Base-by-base conservation (phyloP, 2,113 vertebrate species). In the Pomatorhinus ruficollis region DNA sequence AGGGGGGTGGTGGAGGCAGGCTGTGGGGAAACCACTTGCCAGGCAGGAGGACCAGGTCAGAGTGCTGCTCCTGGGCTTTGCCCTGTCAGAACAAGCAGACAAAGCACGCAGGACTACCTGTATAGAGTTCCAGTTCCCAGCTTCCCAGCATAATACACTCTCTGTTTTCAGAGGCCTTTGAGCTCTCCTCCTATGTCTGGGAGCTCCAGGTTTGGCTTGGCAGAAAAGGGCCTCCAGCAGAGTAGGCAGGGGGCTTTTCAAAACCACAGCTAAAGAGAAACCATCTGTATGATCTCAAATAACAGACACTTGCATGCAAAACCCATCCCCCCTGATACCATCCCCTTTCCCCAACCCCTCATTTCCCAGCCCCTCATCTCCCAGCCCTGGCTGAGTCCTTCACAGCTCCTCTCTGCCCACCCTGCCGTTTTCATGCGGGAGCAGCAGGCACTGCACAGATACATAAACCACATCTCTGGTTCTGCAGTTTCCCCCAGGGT, bases 201-300 rank as follows among this genome's bases (percentile, higher is more conserved):
- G 91, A 94, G 59, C 80, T 94, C 63, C 44, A 87, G 85, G 68
- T 90, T 94, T 81, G 40, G 76, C 81, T 97, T 50, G 85, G 45
- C 77, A 96, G 97, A 70, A 97, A 91, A 79, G 68, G 63, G 90
- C 84, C 92, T 97, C 96, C 89, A 91, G 63, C 94, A 78, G 95
- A 83, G 80, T 35, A 94, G 78, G 47, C 94, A 81, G 78, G 72
- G 91, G 72, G 24, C n/a, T 93, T 94, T 95, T 92, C 90, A 94
- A 95, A 96, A 96, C 94, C 59, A 7, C 92, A 94, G 96, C 89
- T 96, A 91, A 95, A 97, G 70, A 83, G 93, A 90, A 97, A 96
- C 90, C 96, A 97, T 96, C 92, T 97, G 96, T 96, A 71, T 72
- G 76, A 85, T 92, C 88, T 97, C 92, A 93, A 94, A 25, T 94